Evolutionary conservation across 2,113 vertebrate genomes (phyloP).

Genomic region (Dicerorhinus sumatrensis): DNA sequence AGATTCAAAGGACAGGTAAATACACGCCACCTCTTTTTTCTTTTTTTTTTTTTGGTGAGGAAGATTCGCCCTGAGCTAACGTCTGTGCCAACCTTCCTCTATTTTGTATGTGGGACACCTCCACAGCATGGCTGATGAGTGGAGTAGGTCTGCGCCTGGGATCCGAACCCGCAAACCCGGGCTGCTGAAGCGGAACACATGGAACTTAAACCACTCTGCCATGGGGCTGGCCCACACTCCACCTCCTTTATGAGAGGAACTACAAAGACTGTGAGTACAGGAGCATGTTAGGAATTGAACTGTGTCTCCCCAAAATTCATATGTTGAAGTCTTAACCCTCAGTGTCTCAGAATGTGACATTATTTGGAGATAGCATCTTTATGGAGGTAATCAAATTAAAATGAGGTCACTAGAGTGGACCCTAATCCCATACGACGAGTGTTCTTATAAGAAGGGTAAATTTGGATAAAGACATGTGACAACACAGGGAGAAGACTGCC

Average conservation of each 20-base stretch:
- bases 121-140: no score
- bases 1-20: not conserved
- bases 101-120: no score
- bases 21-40: not conserved
- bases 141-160: no score
- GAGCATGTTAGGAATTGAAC: not conserved
- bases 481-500: not conserved
- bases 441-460: not conserved
- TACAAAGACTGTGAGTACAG: not conserved
- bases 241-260: not conserved
- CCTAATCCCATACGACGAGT: not conserved
- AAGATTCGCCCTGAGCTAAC: no score
- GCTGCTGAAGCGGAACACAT: no score
- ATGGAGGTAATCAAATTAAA: not conserved
- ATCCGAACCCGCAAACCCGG: no score
- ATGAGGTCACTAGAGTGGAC: not conserved
- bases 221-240: no score
- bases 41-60: no score
- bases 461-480: not conserved
- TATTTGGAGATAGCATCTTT: not conserved
- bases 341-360: not conserved
- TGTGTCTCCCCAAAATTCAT: not conserved
- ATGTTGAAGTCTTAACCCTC: not conserved
- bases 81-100: no score
- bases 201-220: no score